Percentiles rank a stretch among this genome's conserved stretches.
Conservation (phyloP, 2,797 vertebrate species). For the Pipistrellus pipistrellus region DNA sequence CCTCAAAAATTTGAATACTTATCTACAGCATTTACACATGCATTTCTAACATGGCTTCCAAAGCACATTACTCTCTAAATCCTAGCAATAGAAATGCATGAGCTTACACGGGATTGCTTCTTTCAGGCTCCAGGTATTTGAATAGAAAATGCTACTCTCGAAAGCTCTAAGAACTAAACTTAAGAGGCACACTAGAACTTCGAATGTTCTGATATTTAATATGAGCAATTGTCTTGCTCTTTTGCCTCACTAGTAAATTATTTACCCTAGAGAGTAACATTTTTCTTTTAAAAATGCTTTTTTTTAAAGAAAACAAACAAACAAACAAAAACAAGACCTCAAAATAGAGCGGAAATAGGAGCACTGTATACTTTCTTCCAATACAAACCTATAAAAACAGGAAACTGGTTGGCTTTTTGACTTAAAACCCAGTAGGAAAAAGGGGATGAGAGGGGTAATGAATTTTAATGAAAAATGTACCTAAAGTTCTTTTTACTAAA, state of each 20-base stretch:
- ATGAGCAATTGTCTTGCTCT: slow-evolving; percentile 52
- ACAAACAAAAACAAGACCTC: not conserved
- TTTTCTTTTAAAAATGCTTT: slow-evolving; percentile 48
- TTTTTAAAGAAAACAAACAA: not conserved
- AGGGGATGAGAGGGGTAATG: not conserved
- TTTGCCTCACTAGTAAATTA: slow-evolving; percentile 59
- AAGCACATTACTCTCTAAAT: slow-evolving; percentile 18
- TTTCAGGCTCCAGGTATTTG: not conserved
- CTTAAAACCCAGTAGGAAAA: not conserved
- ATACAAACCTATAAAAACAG: slow-evolving; percentile 50
- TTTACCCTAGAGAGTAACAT: slow-evolving; percentile 44
- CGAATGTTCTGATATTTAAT: slow-evolving; percentile 49
- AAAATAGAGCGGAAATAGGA: slow-evolving; percentile 68
- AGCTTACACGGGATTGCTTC: not conserved
- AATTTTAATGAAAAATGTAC: not conserved
- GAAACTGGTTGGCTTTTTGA: slow-evolving; percentile 55
- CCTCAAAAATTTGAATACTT: not conserved
- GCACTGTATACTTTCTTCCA: slow-evolving; percentile 10
- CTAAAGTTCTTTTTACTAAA: slow-evolving; percentile 8
- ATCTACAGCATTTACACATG: not conserved
- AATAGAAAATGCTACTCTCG: not conserved
- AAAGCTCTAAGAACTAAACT: slow-evolving; percentile 61
- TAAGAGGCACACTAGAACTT: slow-evolving; percentile 53
- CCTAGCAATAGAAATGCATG: not conserved
- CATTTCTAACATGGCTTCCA: not conserved